Base-by-base conservation (phyloP, 2,113 vertebrate species). In the Erpornis zantholeuca region DNA sequence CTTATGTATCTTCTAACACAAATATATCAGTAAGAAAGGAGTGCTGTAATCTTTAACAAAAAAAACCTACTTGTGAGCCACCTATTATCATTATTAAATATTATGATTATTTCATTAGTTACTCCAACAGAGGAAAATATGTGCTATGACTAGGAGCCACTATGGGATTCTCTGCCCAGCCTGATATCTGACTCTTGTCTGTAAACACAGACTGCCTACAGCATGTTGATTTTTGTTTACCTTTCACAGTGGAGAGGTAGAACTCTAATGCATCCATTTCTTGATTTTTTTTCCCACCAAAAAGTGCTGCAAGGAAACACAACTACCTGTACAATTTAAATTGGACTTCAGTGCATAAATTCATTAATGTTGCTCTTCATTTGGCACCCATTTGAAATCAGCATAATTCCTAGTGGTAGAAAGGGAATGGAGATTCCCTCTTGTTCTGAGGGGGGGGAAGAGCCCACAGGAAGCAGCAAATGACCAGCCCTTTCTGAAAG, bases 91-190 rank as follows among this genome's bases (percentile, higher is more conserved):
- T 66, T 75, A 45, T 47, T 85, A 83, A 91, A 88, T 82, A 73
- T 66, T 90, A 64, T 68, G 15, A 70, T 73, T 91, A 80, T 90
- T 95, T 92, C 56, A 77, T 70, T 82, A 82, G 71, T 85, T 94
- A 77, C n/a, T 76, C n/a, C 7, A 27, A 40, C 56, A 90, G 59
- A 91, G 35, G 64, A 92, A 93, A 82, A 86, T 40, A 86, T 1
- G 8, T 21, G 60, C 49, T 71, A 35, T 22, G 54, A 95, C 72
- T 44, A 86, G 76, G 54, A 66, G 23, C 66, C 76, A 89, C 63
- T 35, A 66, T 45, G 42, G 81, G 9, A 83, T 89, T 81, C 61
- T 91, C 76, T 82, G 60, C 42, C 75, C 66, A 68, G 35, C 15
- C 84, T 82, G 47, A 28, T 60, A 85, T 36, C 59, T 88, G 24